phyloP scores from a whole-genome alignment of 2,797 vertebrate species.

The Trachurus trachurus region DNA sequence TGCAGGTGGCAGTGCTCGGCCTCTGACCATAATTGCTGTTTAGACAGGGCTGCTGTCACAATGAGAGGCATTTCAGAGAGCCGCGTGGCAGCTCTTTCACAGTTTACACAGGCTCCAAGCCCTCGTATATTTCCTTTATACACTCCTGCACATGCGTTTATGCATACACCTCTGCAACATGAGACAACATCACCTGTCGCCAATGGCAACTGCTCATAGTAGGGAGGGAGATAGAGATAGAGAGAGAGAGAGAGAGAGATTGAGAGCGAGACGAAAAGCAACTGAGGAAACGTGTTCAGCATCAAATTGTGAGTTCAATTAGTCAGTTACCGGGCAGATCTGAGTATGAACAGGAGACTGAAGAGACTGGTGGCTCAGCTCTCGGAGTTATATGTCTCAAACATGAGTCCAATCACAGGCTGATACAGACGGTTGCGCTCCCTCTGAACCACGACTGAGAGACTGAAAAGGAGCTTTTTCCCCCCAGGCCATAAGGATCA shows the following conservation, averaged over 20 bases:
- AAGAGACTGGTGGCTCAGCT: neutral
- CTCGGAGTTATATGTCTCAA: neutral
- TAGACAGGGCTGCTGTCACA: constrained; percentile 72
- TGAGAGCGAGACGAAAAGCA: constrained; percentile 11
- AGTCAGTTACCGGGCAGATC: constrained; percentile 38
- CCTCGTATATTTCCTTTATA: constrained; percentile 59
- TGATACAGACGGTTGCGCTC: too few species aligned
- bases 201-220: constrained; percentile 76
- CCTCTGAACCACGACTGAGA: too few species aligned
- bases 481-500: too few species aligned
- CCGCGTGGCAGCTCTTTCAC: constrained; percentile 67
- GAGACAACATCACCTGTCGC: constrained; percentile 70
- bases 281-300: constrained; percentile 49
- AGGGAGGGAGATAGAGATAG: constrained; percentile 48
- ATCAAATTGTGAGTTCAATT: constrained; percentile 41
- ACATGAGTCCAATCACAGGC: neutral
- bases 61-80: constrained; percentile 72
- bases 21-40: constrained; percentile 65
- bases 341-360: neutral
- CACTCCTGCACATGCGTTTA: constrained; percentile 27
- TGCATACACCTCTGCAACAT: constrained; percentile 40
- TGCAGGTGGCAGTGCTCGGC: constrained; percentile 56
- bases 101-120: constrained; percentile 71
- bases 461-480: too few species aligned
- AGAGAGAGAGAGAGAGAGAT: constrained; percentile 51